Evolutionary conservation across 2,797 vertebrate genomes (phyloP).

Genomic region (Lindbergichthys nudifrons): DNA sequence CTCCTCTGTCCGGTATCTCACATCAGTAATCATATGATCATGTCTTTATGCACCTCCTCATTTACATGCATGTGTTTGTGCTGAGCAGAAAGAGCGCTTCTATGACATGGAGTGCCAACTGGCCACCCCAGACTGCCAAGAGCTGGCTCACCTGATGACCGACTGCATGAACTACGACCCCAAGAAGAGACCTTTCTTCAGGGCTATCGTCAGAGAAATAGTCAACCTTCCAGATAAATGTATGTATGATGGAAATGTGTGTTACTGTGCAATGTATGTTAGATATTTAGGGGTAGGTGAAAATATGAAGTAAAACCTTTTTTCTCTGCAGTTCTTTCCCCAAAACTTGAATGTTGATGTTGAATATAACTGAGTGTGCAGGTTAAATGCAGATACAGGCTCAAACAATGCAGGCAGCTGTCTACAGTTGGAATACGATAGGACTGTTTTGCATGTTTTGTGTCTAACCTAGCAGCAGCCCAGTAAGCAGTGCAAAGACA

Average conservation of each 20-base stretch:
- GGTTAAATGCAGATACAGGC: not conserved
- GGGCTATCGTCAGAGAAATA: slow-evolving; percentile 96
- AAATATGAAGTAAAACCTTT: not conserved
- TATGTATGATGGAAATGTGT: slow-evolving; percentile 77
- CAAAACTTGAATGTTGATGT: not conserved
- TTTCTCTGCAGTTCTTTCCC: too few species aligned
- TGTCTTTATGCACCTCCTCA: not conserved
- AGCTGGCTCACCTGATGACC: slow-evolving; percentile 95
- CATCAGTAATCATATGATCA: not conserved
- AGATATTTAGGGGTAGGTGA: not conserved
- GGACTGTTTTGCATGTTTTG: slow-evolving; percentile 49
- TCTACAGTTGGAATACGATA: slow-evolving; percentile 36
- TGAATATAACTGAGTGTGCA: not conserved
- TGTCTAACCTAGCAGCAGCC: slow-evolving; percentile 38
- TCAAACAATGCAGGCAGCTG: not conserved
- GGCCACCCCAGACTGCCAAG: slow-evolving; percentile 91
- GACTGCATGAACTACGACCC: slow-evolving; percentile 98
- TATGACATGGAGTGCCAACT: slow-evolving; percentile 90
- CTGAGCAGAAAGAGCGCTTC: slow-evolving; percentile 94
- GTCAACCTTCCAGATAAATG: slow-evolving; percentile 92
- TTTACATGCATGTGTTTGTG: slow-evolving; percentile 16
- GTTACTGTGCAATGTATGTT: not conserved
- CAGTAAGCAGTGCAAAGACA: slow-evolving; percentile 32
- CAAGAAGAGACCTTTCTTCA: slow-evolving; percentile 96
- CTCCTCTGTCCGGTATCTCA: not conserved